phyloP scores from a whole-genome alignment of 2,888 invertebrate genomes.

The Drosophila borealis region DNA sequence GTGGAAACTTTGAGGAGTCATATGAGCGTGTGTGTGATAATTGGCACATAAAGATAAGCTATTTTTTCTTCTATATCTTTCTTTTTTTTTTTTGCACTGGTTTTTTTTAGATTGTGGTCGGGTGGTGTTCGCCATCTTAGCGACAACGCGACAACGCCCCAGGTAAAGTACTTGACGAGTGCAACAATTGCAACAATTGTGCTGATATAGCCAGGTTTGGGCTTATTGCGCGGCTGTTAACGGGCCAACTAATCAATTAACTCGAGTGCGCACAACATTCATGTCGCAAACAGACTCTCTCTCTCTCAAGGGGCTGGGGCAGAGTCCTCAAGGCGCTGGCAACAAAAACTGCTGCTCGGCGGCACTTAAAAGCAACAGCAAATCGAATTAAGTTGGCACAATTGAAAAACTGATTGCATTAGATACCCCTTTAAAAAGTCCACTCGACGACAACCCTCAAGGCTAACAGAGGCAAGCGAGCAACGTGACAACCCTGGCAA shows the following conservation, averaged over 20 bases:
- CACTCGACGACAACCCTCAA: slow-evolving; percentile 1
- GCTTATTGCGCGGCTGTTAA: slow-evolving; percentile 48
- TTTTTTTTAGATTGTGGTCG: slow-evolving; percentile 27
- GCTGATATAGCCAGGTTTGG: slow-evolving; percentile 20
- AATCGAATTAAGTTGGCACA: slow-evolving; percentile 68
- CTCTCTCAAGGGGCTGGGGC: neutral
- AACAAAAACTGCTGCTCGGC: slow-evolving; percentile 14
- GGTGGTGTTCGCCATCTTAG: neutral
- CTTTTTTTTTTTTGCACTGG: slow-evolving; percentile 13
- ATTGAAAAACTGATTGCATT: slow-evolving; percentile 67
- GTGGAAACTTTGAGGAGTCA: slow-evolving; percentile 23
- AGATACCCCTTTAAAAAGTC: slow-evolving; percentile 13
- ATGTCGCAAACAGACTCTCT: slow-evolving; percentile 32
- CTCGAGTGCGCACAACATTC: slow-evolving; percentile 58
- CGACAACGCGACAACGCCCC: slow-evolving; percentile 27
- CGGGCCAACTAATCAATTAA: slow-evolving; percentile 72
- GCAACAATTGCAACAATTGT: slow-evolving; percentile 4
- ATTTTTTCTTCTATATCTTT: neutral
- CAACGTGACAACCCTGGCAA: slow-evolving; percentile 12
- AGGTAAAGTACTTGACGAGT: slow-evolving; percentile 20
- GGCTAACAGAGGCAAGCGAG: slow-evolving; percentile 7
- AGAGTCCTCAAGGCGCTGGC: slow-evolving; percentile 25
- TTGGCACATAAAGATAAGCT: slow-evolving; percentile 52
- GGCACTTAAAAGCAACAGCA: slow-evolving; percentile 65
- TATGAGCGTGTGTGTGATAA: slow-evolving; percentile 16